A percentile compares a stretch with the other conserved stretches of the same genome.
These are phyloP conservation scores for Allobates femoralis DNA, from an alignment of 2,797 vertebrate species.

Conservation along the genomic window DNA sequence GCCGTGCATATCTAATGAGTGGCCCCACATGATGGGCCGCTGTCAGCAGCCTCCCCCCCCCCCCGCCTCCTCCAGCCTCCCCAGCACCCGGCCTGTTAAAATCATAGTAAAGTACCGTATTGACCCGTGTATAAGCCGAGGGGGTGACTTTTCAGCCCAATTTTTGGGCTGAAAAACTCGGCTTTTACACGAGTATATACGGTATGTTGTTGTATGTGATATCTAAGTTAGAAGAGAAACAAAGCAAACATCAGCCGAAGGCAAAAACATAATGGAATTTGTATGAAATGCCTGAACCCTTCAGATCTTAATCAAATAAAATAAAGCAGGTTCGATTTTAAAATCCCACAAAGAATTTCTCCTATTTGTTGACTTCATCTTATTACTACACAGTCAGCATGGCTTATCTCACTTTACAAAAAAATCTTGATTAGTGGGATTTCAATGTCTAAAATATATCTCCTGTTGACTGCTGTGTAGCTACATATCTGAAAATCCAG, in stretches of 20 bases:
- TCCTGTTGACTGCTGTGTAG: constrained; percentile 45
- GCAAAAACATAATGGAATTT: constrained; percentile 18
- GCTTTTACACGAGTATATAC: too few species aligned
- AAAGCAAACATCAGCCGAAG: neutral
- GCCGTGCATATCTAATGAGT: too few species aligned
- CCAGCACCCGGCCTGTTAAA: too few species aligned
- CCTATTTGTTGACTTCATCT: constrained; percentile 46
- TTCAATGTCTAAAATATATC: constrained; percentile 32
- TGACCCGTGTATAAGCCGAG: too few species aligned
- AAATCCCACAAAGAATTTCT: constrained; percentile 42
- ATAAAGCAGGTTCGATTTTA: constrained; percentile 37
- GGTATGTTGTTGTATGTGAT: constrained; percentile 7
- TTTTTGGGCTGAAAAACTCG: too few species aligned
- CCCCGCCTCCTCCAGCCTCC: too few species aligned
- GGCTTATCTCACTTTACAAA: constrained; percentile 23
- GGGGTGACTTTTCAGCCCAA: too few species aligned
- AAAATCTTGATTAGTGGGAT: constrained; percentile 48
- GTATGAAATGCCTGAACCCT: constrained; percentile 3
- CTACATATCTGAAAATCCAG: constrained; percentile 43
- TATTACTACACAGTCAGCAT: constrained; percentile 21
- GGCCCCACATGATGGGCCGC: too few species aligned
- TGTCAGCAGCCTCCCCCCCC: too few species aligned
- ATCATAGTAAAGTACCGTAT: too few species aligned
- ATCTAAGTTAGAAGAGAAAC: neutral
- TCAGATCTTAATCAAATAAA: constrained; percentile 43